These are phyloP conservation scores for Dasypus novemcinctus DNA, from an alignment of 2,113 vertebrate species.

Conservation along the genomic window DNA sequence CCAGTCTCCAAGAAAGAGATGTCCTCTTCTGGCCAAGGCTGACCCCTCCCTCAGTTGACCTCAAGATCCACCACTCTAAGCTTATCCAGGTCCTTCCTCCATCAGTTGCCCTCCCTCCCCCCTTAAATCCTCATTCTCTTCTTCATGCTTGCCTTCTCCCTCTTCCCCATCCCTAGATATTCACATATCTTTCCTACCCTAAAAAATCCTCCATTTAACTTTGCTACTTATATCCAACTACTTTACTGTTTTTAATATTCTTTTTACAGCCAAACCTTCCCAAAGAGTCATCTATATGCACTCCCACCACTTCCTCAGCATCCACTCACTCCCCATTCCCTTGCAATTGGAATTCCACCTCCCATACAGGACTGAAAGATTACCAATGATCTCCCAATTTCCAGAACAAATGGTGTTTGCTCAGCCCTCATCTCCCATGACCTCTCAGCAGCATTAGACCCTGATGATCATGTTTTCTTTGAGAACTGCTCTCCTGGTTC, in stretches of 20 bases:
- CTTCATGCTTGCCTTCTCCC: constrained; percentile 18
- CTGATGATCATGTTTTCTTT: background rate
- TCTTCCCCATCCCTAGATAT: constrained; percentile 67
- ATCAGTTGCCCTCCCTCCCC: background rate
- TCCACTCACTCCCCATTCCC: constrained; percentile 41
- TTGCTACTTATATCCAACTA: constrained; percentile 60
- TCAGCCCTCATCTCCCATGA: background rate
- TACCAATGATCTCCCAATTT: constrained; percentile 5
- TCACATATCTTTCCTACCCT: constrained; percentile 50
- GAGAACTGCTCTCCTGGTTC: background rate
- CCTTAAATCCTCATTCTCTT: constrained; percentile 7
- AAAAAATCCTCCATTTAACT: constrained; percentile 63
- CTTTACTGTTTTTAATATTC: constrained; percentile 74
- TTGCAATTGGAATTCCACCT: constrained; percentile 51
- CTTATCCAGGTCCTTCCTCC: background rate
- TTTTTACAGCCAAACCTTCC: constrained; percentile 69
- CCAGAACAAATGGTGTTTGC: background rate
- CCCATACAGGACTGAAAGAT: constrained; percentile 47
- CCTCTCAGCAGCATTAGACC: background rate
- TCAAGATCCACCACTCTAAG: background rate
- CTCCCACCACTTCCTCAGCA: constrained; percentile 73
- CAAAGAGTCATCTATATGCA: constrained; percentile 70
- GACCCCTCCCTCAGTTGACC: background rate
- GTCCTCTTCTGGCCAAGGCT: background rate
- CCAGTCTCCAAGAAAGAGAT: background rate